A percentile compares a stretch with the other conserved stretches of the same genome.
Evolutionary conservation across 2,797 vertebrate species (phyloP).

Genomic region (Lerista edwardsae): DNA sequence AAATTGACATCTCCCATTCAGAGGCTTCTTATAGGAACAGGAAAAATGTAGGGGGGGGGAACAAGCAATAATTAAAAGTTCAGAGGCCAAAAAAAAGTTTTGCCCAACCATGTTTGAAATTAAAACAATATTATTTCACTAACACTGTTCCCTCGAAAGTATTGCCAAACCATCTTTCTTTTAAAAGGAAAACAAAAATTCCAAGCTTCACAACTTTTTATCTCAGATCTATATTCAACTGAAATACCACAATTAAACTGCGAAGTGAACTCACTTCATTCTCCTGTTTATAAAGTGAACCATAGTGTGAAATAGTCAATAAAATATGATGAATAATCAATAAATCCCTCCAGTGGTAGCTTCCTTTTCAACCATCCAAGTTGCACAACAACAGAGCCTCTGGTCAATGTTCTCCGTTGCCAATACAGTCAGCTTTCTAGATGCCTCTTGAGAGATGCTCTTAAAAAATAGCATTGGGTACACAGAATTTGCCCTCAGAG

Average conservation of each 20-base stretch:
- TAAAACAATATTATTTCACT: constrained; percentile 5
- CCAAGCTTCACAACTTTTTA: not conserved
- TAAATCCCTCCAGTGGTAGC: constrained; percentile 33
- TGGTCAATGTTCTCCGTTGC: not conserved
- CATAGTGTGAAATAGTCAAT: constrained; percentile 33
- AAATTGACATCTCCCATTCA: constrained; percentile 12
- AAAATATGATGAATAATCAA: constrained; percentile 20
- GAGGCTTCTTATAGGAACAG: not conserved
- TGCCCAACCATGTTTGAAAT: constrained; percentile 13
- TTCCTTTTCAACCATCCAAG: constrained; percentile 28
- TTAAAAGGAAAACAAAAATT: not conserved
- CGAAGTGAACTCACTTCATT: not conserved
- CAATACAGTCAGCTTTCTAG: constrained; percentile 10
- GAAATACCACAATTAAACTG: not conserved
- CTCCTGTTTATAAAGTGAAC: not conserved
- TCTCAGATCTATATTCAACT: constrained; percentile 10
- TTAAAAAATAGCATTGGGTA: not conserved
- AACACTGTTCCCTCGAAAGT: constrained; percentile 29
- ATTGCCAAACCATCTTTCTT: not conserved
- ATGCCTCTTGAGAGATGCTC: constrained; percentile 21
- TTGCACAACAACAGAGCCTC: constrained; percentile 6
- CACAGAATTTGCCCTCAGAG: not conserved
- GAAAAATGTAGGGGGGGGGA: too few species aligned
- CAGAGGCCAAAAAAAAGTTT: not conserved
- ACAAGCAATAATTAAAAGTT: not conserved